Percentiles rank a stretch among this genome's conserved stretches.
phyloP scores from a whole-genome alignment of 1,140 invertebrate species.

The Cherax quadricarinatus region DNA sequence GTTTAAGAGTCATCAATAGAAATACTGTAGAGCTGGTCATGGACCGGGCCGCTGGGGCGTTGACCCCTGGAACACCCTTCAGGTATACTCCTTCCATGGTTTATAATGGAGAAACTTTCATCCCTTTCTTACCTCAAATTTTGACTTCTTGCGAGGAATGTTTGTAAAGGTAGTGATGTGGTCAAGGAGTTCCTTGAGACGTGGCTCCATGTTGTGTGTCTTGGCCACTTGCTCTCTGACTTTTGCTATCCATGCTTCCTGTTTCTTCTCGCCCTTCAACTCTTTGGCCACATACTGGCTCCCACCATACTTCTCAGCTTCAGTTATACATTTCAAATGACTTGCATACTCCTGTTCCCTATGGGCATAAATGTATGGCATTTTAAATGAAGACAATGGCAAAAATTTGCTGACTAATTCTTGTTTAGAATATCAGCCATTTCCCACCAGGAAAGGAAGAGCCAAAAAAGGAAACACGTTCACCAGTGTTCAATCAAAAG shows the following conservation, averaged over 20 bases:
- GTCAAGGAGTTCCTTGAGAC: conserved; percentile 39
- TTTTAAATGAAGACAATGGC: no score
- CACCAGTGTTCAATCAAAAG: no score
- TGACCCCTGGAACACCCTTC: no score
- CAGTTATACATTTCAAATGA: conserved; percentile 49
- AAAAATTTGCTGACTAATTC: no score
- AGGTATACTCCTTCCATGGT: no score
- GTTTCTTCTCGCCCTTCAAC: conserved; percentile 55
- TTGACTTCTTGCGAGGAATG: conserved; percentile 56
- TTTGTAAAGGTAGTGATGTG: conserved; percentile 28
- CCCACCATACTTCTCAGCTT: conserved; percentile 63
- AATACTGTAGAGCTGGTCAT: no score
- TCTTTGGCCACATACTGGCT: conserved; percentile 51
- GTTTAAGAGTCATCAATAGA: no score
- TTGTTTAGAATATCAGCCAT: no score
- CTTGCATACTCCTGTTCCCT: conserved; percentile 51
- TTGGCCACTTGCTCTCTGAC: conserved; percentile 19
- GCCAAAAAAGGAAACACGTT: no score
- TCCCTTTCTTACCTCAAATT: conserved; percentile 49
- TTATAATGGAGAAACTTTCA: no score
- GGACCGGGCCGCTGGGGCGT: no score
- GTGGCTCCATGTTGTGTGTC: conserved; percentile 38
- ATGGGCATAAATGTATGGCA: background rate
- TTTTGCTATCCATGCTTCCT: conserved; percentile 47
- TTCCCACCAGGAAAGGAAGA: no score